Evolutionary conservation across 2,113 vertebrate genomes (phyloP), one percentile per base, ranked within the genome.

Genomic region (Galbula dea): DNA sequence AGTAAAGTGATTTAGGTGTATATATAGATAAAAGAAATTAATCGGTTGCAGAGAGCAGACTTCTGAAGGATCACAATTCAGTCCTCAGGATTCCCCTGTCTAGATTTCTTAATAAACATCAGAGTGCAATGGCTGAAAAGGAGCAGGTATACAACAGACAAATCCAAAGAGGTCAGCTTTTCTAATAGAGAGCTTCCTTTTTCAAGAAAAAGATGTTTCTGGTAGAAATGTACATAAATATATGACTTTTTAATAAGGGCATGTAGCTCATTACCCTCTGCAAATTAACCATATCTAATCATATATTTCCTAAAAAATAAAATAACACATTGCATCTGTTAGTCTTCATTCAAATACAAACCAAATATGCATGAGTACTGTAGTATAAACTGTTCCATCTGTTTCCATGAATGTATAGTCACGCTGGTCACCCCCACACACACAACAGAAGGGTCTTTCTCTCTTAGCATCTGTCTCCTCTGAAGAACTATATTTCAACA

Each of bases 381-480:
- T 92, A 92, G 88, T 93, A 92, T 96, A 94, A 95, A 90, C 83
- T 80, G 63, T 92, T 86, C 96, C 96, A 97, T 97, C 94, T 97
- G 96, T 89, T 96, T 94, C 66, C 75, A 66, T 63, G 88, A 91
- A 92, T 83, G 74, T 93, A 88, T 72, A 86, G 90, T 95, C 93
- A 94, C 2, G 37, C 88, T 87, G 94, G 88, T 94, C 88, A 89
- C 83, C 88, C 91, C 32, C 87, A 0, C 67, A 75, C 88, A 83
- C 74, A 80, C 34, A 89, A 66, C 95, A 96, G 90, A 94, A 92
- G 91, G 75, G 81, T 92, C 94, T 94, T 93, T 94, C 2, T 17
- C 86, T 96, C 58, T 58, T 46, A 74, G 86, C 90, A 93, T 95
- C 93, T 93, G 84, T 90, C 89, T 94, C 72, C 51, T 36, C 81